Base-by-base conservation (phyloP, 2,113 vertebrate species). In the Leptodactylus fuscus region DNA sequence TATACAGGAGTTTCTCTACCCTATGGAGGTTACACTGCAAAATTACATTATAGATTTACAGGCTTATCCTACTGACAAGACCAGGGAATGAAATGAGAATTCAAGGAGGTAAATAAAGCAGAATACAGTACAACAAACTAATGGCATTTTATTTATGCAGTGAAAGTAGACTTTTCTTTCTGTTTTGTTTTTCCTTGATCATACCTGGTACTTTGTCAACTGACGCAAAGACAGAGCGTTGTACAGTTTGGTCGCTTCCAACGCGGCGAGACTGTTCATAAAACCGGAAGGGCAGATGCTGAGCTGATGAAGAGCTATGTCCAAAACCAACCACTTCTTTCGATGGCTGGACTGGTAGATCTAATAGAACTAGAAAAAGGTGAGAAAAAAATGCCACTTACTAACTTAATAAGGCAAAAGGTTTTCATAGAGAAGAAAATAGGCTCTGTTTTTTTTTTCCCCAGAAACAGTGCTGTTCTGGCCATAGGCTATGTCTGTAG, bases 201-300 rank as follows among this genome's bases (percentile, higher is more conserved):
- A 93, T 90, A 99, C 98, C 98, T 95, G 98, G 98, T 55, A 99
- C 98, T 92, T 97, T 99, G 92, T 99, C 98, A n/a, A 97, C 97
- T 0, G 97, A 96, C 0, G 96, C 95, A 44, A 98, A 98, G 69
- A 98, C 95, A 0, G 97, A 95, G 85, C 96, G 95, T 49, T 93
- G 96, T 3, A 97, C 94, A 0, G 95, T 94, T 1, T 95, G 95
- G 90, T 99, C 98, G 0, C 95, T 96, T 89, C 95, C 94, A 48
- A 95, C 95, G 8, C 96, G 94, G 2, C 98, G 95, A 0, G 97
- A 93, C 88, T 98, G 97, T 74, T 98, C 97, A 0, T 99, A 99
- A 91, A 99, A 99, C 3, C 97, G 92, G 90, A 99, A 99, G 0
- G 98, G 98, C 67, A 99, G 93, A 87, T 95, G 96, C 32, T 96